phyloP scores from a whole-genome alignment of 2,797 vertebrate species.

The Halcyon leucocephala region DNA sequence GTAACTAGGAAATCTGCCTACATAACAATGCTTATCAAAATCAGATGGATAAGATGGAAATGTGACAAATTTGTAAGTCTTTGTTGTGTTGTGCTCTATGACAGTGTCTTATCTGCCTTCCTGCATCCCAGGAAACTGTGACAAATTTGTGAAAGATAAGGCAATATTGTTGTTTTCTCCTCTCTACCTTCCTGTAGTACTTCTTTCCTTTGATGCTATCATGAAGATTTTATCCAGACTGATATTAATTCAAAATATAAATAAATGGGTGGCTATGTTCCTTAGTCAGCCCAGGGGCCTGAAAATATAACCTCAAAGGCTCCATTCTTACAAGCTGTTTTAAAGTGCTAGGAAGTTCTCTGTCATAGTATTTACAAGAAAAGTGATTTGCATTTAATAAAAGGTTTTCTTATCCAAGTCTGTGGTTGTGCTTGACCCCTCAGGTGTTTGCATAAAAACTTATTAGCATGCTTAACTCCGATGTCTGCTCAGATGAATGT shows the following conservation, averaged over 20 bases:
- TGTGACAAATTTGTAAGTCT: neutral
- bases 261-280: neutral
- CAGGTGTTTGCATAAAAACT: constrained; percentile 67
- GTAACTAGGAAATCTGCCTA: neutral
- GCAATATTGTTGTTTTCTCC: neutral
- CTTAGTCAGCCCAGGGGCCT: neutral
- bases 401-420: constrained; percentile 43
- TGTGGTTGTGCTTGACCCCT: constrained; percentile 51
- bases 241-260: constrained; percentile 19
- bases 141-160: constrained; percentile 2
- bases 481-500: constrained; percentile 31
- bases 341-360: neutral
- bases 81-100: neutral
- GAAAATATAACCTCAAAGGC: neutral
- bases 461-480: constrained; percentile 49
- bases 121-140: neutral
- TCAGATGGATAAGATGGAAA: neutral
- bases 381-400: constrained; percentile 65
- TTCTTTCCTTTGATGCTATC: constrained; percentile 14
- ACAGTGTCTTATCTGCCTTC: neutral
- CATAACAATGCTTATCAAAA: neutral
- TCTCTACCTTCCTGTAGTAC: neutral
- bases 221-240: constrained; percentile 1
- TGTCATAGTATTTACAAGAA: constrained; percentile 10
- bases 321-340: neutral